These are phyloP conservation scores for Tetragonula clypearis DNA, from an alignment of 1,140 invertebrate genomes.

Conservation along the genomic window DNA sequence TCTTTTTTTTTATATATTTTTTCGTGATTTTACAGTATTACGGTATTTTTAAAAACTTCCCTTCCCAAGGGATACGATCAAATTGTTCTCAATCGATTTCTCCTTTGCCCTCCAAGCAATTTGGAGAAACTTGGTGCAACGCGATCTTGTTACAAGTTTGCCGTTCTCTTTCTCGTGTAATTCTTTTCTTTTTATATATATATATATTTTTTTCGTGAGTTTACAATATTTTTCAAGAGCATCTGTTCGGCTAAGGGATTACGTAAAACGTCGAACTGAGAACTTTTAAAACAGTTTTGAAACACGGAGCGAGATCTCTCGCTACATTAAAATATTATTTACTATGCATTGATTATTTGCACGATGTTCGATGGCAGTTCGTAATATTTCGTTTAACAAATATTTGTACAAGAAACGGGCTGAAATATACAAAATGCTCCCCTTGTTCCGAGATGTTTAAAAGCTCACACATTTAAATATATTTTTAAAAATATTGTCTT, in stretches of 20 bases:
- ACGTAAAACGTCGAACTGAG: background rate
- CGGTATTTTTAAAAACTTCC: conserved; percentile 6
- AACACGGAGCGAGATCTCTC: background rate
- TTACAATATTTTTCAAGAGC: conserved; percentile 19
- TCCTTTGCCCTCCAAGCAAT: background rate
- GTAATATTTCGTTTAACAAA: background rate
- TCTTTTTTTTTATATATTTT: background rate
- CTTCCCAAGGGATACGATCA: background rate
- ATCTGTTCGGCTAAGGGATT: background rate
- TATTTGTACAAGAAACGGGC: too few species aligned
- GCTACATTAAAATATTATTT: background rate
- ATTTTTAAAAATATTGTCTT: too few species aligned
- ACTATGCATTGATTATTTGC: background rate
- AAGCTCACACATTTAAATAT: too few species aligned
- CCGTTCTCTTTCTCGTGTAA: background rate
- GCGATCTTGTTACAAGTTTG: background rate
- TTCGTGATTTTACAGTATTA: conserved; percentile 8
- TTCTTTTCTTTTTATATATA: background rate
- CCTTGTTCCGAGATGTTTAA: too few species aligned
- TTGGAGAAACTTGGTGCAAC: too few species aligned
- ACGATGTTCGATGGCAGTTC: background rate
- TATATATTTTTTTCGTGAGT: background rate
- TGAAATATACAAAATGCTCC: too few species aligned
- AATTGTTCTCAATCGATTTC: background rate
- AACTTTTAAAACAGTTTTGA: conserved; percentile 10